Evolutionary conservation across 2,797 vertebrate genomes (phyloP).

Genomic region (Coilia nasus): DNA sequence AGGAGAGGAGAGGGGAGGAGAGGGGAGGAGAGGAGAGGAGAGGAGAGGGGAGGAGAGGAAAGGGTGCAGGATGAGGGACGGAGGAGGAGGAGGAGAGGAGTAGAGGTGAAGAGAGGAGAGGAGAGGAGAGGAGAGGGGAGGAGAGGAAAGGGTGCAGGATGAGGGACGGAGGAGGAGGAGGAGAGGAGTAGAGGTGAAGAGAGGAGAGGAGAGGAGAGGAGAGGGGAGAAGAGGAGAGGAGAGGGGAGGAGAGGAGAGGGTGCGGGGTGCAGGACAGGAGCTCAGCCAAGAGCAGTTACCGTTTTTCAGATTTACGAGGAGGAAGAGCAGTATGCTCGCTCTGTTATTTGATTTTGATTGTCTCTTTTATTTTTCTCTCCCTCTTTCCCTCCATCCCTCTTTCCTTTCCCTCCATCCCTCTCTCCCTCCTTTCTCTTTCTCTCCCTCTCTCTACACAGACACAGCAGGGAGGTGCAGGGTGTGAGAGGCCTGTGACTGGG

Average conservation of each 20-base stretch:
- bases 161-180: no score
- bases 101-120: no score
- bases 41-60: no score
- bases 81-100: no score
- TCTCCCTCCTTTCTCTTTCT: not conserved
- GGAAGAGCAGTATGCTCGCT: not conserved
- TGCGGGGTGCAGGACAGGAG: not conserved
- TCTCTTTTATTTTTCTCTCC: not conserved
- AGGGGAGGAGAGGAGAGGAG: no score
- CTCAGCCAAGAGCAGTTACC: not conserved
- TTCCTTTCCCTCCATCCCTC: not conserved
- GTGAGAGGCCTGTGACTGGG: not conserved
- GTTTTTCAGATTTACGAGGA: slow-evolving; percentile 18
- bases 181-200: no score
- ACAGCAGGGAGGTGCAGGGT: not conserved
- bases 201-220: not conserved
- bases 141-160: no score
- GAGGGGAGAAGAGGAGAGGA: not conserved
- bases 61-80: no score
- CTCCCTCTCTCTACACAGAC: not conserved
- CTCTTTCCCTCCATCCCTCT: not conserved
- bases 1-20: no score
- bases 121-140: no score
- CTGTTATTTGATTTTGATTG: slow-evolving; percentile 17
- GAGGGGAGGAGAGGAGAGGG: not conserved